Evolutionary conservation across 2,888 invertebrate genomes (phyloP).

Genomic region (Thysanoteuthis rhombus): DNA sequence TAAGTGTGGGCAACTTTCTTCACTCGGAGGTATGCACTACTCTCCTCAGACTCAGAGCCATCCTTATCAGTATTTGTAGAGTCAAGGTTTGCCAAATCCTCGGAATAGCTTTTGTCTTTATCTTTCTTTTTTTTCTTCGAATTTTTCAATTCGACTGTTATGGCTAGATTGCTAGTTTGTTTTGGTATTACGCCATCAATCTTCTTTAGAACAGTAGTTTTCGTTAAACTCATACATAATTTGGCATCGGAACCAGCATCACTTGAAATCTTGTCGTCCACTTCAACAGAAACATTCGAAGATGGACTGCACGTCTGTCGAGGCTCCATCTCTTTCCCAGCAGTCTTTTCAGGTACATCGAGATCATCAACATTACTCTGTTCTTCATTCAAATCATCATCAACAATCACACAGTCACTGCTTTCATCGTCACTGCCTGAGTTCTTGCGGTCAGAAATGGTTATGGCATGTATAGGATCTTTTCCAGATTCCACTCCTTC

Average conservation of each 20-base stretch:
- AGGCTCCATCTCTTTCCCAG: background rate
- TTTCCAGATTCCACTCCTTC: background rate
- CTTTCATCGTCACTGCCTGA: background rate
- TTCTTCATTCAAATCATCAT: background rate
- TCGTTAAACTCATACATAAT: background rate
- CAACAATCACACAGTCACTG: background rate
- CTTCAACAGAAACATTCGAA: background rate
- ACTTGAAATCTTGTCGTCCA: background rate
- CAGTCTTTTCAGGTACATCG: background rate
- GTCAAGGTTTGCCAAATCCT: background rate
- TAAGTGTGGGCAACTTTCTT: background rate
- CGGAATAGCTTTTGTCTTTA: background rate
- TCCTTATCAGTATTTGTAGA: background rate
- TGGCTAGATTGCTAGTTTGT: background rate
- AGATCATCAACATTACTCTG: background rate
- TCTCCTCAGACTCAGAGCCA: background rate
- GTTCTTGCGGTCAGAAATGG: background rate
- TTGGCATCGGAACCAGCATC: background rate
- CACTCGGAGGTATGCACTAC: background rate
- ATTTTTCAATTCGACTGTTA: too few relatives aligned
- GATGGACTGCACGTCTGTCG: background rate
- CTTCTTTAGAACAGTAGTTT: background rate
- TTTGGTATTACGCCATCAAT: background rate
- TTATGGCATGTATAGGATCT: background rate
- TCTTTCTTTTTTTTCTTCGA: too few relatives aligned